phyloP scores from a whole-genome alignment of 2,113 vertebrate species.

The Percina caprodes region DNA sequence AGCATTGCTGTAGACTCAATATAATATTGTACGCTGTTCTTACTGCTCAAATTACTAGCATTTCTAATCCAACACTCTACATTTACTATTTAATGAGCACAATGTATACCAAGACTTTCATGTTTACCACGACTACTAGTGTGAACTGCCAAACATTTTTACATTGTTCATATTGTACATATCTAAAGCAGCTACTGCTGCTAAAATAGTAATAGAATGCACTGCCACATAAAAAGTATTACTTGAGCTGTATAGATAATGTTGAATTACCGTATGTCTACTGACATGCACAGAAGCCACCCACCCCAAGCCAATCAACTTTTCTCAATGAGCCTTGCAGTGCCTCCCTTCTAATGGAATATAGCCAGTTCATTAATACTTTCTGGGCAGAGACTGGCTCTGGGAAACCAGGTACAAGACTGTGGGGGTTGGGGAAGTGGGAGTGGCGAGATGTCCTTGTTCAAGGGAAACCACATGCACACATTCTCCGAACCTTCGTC shows the following conservation, averaged over 20 bases:
- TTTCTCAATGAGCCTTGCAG: slow-evolving; percentile 36
- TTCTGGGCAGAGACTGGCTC: slow-evolving; percentile 44
- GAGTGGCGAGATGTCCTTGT: slow-evolving; percentile 71
- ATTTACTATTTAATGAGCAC: background rate
- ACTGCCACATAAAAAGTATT: background rate
- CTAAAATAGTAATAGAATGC: background rate
- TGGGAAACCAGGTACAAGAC: slow-evolving; percentile 52
- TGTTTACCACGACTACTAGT: background rate
- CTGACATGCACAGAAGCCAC: slow-evolving; percentile 35
- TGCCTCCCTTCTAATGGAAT: slow-evolving; percentile 66
- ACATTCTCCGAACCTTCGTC: slow-evolving; percentile 59
- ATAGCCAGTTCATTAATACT: slow-evolving; percentile 74
- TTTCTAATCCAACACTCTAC: background rate
- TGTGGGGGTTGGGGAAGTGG: slow-evolving; percentile 56
- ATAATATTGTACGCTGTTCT: no score
- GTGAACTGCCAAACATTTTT: background rate
- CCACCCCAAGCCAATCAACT: slow-evolving; percentile 42
- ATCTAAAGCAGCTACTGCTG: background rate
- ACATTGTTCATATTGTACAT: background rate
- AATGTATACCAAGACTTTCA: background rate
- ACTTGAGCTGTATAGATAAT: background rate
- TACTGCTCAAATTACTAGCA: background rate
- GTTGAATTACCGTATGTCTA: slow-evolving; percentile 1
- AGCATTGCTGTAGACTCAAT: background rate
- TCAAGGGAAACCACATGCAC: slow-evolving; percentile 54